phyloP scores from a whole-genome alignment of 1,140 invertebrate genomes.

The Drosophila ohnishii region DNA sequence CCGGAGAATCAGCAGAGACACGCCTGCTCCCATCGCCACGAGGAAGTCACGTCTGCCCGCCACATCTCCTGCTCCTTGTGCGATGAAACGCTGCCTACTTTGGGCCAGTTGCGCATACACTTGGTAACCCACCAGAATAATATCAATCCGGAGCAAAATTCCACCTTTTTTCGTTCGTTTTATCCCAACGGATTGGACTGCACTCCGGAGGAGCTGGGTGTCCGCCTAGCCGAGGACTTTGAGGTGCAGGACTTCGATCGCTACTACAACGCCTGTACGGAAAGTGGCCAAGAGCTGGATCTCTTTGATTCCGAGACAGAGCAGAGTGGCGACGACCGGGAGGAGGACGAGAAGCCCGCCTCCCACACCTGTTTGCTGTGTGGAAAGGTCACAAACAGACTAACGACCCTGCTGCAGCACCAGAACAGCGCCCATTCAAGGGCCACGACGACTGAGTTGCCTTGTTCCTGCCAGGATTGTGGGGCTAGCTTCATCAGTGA shows the following conservation, averaged over 20 bases:
- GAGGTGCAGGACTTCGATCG: conserved; percentile 60
- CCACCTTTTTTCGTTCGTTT: conserved; percentile 51
- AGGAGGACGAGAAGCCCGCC: not conserved
- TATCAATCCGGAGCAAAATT: conserved; percentile 29
- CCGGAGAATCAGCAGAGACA: conserved; percentile 64
- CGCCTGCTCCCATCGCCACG: conserved; percentile 38
- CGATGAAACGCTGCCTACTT: conserved; percentile 26
- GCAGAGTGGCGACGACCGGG: conserved; percentile 32
- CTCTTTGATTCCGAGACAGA: conserved; percentile 63
- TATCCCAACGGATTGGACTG: conserved; percentile 48
- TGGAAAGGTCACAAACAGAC: conserved; percentile 15
- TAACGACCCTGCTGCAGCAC: conserved; percentile 48
- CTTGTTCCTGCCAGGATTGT: conserved; percentile 51
- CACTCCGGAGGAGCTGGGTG: conserved; percentile 38
- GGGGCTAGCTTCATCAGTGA: conserved; percentile 49
- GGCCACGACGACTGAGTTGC: not conserved
- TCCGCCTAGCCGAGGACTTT: conserved; percentile 55
- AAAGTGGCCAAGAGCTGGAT: conserved; percentile 67
- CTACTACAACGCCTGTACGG: conserved; percentile 65
- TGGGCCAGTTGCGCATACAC: conserved; percentile 53
- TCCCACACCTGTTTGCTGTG: conserved; percentile 57
- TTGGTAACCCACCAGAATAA: conserved; percentile 55
- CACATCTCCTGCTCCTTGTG: conserved; percentile 63
- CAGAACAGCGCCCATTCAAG: conserved; percentile 47
- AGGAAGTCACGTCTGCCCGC: not conserved